Evolutionary conservation across 2,113 vertebrate species (phyloP).

Genomic region (Barbus barbus): DNA sequence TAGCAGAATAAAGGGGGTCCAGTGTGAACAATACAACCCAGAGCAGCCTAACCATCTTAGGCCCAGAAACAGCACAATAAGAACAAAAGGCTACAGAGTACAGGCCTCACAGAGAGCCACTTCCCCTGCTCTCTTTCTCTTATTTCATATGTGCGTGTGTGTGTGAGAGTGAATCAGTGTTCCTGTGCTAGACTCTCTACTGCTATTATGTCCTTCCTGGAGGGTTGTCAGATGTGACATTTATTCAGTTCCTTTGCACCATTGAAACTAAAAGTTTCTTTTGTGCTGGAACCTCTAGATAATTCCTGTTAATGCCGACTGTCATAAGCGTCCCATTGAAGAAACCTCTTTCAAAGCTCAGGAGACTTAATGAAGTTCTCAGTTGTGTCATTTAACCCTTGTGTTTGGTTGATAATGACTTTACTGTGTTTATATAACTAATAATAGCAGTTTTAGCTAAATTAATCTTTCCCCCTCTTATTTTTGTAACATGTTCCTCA

Average conservation of each 20-base stretch:
- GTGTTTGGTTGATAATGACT: no score
- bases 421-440: no score
- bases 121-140: conserved; percentile 13
- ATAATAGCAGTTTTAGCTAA: no score
- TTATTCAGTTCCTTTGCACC: background rate
- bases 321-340: background rate
- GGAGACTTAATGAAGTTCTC: no score
- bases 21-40: conserved; percentile 28
- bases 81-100: conserved; percentile 17
- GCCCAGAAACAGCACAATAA: conserved; percentile 13
- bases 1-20: conserved; percentile 10
- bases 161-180: background rate
- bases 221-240: background rate
- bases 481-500: background rate
- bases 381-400: no score
- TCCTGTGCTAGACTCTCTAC: background rate
- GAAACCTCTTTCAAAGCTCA: background rate
- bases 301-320: background rate
- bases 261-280: background rate
- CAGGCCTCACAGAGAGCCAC: background rate
- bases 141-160: background rate
- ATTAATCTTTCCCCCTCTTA: background rate
- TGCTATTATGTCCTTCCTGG: background rate
- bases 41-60: conserved; percentile 5
- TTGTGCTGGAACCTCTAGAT: background rate